Conservation (phyloP, 2,797 vertebrate genomes). For the Coendou prehensilis region DNA sequence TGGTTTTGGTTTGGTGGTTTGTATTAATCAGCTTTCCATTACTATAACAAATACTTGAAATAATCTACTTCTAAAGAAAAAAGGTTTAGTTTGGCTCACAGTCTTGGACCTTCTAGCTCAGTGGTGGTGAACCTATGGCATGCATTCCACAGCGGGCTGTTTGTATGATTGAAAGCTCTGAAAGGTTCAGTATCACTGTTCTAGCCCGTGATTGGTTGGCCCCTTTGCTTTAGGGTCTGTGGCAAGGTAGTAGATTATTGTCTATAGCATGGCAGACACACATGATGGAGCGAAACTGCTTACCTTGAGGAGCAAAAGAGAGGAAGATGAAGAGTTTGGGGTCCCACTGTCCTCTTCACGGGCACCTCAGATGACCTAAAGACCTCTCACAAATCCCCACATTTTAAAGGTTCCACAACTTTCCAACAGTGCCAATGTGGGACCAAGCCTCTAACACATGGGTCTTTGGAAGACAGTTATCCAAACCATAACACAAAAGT, state of each 20-base stretch:
- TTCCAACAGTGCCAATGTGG: background rate
- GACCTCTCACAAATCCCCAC: background rate
- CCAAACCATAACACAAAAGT: background rate
- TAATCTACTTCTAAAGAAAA: background rate
- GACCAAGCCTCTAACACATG: background rate
- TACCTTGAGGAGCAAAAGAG: background rate
- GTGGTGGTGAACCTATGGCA: background rate
- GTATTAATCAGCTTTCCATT: slow-evolving; percentile 20
- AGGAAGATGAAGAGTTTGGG: background rate
- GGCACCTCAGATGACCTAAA: background rate
- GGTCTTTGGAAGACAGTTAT: background rate
- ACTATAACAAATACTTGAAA: slow-evolving; percentile 32
- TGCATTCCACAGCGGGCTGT: background rate
- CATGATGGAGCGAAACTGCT: background rate
- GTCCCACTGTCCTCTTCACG: background rate
- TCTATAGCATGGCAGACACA: background rate
- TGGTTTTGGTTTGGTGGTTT: slow-evolving; percentile 69
- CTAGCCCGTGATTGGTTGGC: background rate
- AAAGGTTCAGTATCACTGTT: background rate
- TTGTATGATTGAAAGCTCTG: background rate
- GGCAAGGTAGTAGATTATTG: background rate
- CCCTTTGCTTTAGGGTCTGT: background rate
- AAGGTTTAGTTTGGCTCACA: background rate
- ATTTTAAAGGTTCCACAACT: background rate
- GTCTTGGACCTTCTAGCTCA: background rate